phyloP scores from a whole-genome alignment of 2,113 vertebrate species.

The Salvelinus fontinalis region DNA sequence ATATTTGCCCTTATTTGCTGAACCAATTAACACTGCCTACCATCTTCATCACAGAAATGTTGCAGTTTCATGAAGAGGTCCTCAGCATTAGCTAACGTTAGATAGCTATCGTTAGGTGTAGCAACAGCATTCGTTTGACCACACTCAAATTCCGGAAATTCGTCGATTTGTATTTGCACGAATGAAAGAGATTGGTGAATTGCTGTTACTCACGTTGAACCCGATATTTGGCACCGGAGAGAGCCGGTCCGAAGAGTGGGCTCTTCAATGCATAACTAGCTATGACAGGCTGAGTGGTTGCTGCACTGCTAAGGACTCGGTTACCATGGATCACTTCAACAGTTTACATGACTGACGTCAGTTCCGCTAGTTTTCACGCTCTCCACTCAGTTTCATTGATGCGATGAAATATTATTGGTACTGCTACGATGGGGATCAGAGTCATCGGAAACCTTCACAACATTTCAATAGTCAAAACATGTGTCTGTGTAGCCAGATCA shows the following conservation, averaged over 20 bases:
- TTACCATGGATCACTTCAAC: slow-evolving; percentile 83
- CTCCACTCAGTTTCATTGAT: background rate
- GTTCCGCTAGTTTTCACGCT: slow-evolving; percentile 28
- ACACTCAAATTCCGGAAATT: slow-evolving; percentile 19
- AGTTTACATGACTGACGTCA: slow-evolving; percentile 64
- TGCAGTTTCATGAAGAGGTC: slow-evolving; percentile 15
- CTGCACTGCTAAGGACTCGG: slow-evolving; percentile 61
- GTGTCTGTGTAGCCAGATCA: background rate
- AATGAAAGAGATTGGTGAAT: background rate
- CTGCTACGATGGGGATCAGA: no score
- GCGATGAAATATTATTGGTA: no score
- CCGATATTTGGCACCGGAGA: background rate
- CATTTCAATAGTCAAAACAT: background rate
- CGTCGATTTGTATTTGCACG: background rate
- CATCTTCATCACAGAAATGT: slow-evolving; percentile 9
- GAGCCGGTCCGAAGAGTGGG: slow-evolving; percentile 3
- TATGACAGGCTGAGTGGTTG: slow-evolving; percentile 19
- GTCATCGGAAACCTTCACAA: no score
- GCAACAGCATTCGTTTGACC: slow-evolving; percentile 1
- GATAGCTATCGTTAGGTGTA: background rate
- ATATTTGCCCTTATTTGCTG: background rate
- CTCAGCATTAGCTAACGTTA: slow-evolving; percentile 25
- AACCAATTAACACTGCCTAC: background rate
- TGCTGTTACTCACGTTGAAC: slow-evolving; percentile 5
- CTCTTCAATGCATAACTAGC: slow-evolving; percentile 14